Evolutionary conservation across 2,797 vertebrate genomes (phyloP).

Genomic region (Clamator glandarius): DNA sequence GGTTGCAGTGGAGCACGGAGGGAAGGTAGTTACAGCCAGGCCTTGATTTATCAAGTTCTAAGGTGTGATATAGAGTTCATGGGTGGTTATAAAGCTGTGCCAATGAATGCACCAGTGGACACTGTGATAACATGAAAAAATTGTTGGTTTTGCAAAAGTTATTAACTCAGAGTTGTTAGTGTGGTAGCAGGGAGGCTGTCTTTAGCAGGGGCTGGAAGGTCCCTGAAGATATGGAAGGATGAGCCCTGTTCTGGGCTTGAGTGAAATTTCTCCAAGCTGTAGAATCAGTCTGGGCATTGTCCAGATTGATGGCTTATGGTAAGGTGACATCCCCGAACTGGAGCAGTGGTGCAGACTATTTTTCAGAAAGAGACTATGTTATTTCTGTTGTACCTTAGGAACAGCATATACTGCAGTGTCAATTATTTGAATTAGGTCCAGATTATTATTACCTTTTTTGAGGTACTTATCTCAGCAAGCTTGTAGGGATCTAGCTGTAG

Average conservation of each 20-base stretch:
- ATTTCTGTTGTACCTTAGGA: neutral
- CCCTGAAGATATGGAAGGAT: neutral
- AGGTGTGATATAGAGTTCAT: neutral
- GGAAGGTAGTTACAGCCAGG: neutral
- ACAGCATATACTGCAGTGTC: neutral
- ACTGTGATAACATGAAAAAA: accelerated
- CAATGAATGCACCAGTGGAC: accelerated
- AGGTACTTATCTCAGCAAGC: neutral
- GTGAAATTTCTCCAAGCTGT: accelerated
- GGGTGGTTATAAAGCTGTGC: neutral
- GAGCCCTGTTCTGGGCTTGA: neutral
- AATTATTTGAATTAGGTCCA: neutral
- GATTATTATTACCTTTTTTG: neutral
- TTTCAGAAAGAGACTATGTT: neutral
- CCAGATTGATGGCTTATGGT: accelerated
- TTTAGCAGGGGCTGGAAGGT: accelerated
- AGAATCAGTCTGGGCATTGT: neutral
- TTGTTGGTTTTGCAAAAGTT: neutral
- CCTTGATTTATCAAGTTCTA: neutral
- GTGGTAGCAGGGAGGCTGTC: neutral
- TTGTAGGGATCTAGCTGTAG: neutral
- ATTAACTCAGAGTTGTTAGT: accelerated
- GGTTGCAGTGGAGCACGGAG: accelerated
- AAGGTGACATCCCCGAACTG: accelerated
- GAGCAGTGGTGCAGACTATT: accelerated